Percentiles rank a stretch among this genome's conserved stretches.
phyloP scores from a whole-genome alignment of 1,140 invertebrate genomes.

The Drosophila murphyi region DNA sequence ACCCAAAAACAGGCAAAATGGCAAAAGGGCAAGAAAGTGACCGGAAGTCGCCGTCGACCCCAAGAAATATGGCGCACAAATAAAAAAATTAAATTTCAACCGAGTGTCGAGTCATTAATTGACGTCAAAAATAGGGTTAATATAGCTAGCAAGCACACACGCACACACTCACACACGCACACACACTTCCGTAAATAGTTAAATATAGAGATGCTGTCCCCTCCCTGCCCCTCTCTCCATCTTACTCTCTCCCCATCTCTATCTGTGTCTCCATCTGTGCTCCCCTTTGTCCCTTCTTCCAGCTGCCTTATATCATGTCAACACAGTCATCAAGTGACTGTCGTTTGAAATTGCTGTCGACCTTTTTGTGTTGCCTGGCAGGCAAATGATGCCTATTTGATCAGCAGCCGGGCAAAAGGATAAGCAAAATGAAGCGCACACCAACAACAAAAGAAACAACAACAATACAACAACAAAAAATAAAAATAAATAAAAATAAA shows the following conservation, averaged over 20 bases:
- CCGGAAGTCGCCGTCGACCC: conserved; percentile 62
- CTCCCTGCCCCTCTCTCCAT: background rate
- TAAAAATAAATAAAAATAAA: conserved; percentile 27
- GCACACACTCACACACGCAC: background rate
- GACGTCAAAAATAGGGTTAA: conserved; percentile 81
- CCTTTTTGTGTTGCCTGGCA: conserved; percentile 57
- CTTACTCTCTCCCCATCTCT: conserved; percentile 3
- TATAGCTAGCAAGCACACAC: conserved; percentile 39
- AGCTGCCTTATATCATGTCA: conserved; percentile 54
- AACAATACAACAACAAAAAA: conserved; percentile 14
- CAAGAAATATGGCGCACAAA: conserved; percentile 56
- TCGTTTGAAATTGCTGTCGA: conserved; percentile 76
- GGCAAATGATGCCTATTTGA: conserved; percentile 82
- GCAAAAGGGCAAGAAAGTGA: conserved; percentile 55
- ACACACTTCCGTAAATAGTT: conserved; percentile 8
- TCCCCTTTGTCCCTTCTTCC: background rate
- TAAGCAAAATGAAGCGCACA: conserved; percentile 65
- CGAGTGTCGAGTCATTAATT: conserved; percentile 68
- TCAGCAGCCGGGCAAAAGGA: conserved; percentile 70
- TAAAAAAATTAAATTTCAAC: conserved; percentile 58
- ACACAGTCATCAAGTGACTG: conserved; percentile 78
- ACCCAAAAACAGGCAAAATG: conserved; percentile 73
- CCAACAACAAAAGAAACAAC: conserved; percentile 20
- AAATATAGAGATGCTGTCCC: conserved; percentile 45
- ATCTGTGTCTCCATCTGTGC: background rate